Percentiles rank a stretch among this genome's conserved stretches.
phyloP scores from a whole-genome alignment of 2,888 invertebrate genomes.

The Monopis laevigella region DNA sequence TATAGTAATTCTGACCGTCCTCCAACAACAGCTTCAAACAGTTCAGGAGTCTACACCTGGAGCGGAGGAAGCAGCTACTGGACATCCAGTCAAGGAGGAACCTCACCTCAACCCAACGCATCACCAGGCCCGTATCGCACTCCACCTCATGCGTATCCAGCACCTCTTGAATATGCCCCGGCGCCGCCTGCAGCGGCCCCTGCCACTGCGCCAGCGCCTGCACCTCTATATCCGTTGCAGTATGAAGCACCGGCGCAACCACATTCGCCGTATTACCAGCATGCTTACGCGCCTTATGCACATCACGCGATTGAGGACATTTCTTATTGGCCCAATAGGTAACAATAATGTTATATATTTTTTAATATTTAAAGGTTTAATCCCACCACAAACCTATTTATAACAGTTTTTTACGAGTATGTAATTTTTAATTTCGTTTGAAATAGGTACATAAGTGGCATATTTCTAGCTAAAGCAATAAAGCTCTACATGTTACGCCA shows the following conservation, averaged over 20 bases:
- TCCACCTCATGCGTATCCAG: conserved; percentile 54
- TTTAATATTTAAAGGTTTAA: neutral
- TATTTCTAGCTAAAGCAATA: too few species aligned
- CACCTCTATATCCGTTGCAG: conserved; percentile 51
- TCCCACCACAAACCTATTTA: neutral
- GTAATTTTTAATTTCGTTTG: too few species aligned
- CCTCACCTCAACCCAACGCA: conserved; percentile 47
- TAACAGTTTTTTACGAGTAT: too few species aligned
- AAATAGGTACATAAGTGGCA: too few species aligned
- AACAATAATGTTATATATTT: conserved; percentile 10
- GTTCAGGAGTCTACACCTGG: conserved; percentile 50
- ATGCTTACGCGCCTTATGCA: conserved; percentile 56
- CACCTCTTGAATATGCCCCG: conserved; percentile 48
- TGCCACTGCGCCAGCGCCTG: conserved; percentile 39
- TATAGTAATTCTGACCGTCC: conserved; percentile 48
- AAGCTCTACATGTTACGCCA: too few species aligned
- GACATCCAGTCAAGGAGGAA: conserved; percentile 45
- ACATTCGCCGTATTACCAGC: conserved; percentile 56
- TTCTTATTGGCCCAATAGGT: conserved; percentile 61
- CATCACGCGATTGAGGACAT: conserved; percentile 60
- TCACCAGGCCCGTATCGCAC: conserved; percentile 56
- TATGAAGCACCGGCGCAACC: conserved; percentile 51
- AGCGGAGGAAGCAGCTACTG: conserved; percentile 46
- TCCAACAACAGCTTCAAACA: conserved; percentile 36
- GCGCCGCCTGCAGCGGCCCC: conserved; percentile 32